Conservation (phyloP, 2,797 vertebrate species). For the Diceros bicornis region DNA sequence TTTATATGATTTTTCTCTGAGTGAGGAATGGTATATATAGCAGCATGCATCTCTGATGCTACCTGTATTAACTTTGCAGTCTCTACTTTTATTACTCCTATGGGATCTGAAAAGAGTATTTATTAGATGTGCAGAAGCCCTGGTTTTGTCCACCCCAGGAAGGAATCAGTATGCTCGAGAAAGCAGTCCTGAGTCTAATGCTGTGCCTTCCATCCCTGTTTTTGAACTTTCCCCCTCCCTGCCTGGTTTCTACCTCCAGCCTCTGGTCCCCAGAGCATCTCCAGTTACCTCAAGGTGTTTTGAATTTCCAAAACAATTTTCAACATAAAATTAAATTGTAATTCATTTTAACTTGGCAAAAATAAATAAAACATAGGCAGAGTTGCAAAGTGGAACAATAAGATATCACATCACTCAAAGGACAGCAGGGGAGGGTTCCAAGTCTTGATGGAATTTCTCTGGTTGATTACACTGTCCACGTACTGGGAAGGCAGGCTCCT, state of each 20-base stretch:
- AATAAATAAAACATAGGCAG: conserved; percentile 61
- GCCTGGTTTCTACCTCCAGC: neutral
- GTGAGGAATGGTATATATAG: neutral
- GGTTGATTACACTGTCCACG: neutral
- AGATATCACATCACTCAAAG: conserved; percentile 1
- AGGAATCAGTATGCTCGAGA: neutral
- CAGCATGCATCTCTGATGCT: neutral
- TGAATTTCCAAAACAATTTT: conserved; percentile 67
- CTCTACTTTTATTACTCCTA: neutral
- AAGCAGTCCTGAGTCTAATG: neutral
- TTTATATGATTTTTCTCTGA: neutral
- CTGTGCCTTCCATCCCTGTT: neutral
- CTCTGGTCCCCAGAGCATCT: conserved; percentile 21
- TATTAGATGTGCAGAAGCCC: neutral
- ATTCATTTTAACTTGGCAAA: conserved; percentile 52
- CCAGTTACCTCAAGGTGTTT: conserved; percentile 40
- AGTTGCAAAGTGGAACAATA: conserved; percentile 31
- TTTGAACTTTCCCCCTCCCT: neutral
- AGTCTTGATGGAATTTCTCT: neutral
- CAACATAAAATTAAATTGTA: conserved; percentile 73
- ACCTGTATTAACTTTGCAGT: neutral
- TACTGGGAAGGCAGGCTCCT: neutral
- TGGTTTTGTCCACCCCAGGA: neutral
- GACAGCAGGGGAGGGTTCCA: neutral
- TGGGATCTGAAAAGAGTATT: neutral